Conservation (phyloP, 2,797 vertebrate genomes). For the Platyrinchus mystaceus region DNA sequence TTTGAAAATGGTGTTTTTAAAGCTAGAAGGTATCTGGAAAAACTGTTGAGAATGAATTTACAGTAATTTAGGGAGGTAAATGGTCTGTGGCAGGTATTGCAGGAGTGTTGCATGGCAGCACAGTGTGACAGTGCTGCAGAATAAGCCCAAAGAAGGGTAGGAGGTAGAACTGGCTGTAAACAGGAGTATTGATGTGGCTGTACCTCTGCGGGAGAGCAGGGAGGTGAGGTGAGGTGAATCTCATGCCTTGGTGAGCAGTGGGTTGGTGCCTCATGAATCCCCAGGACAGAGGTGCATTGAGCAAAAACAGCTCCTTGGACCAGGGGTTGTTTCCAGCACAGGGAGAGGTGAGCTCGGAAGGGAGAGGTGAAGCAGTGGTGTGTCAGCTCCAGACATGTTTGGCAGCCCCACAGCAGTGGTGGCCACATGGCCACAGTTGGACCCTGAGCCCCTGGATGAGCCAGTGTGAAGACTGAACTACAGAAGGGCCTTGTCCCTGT, state of each 20-base stretch:
- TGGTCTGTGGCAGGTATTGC: background rate
- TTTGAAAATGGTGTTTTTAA: background rate
- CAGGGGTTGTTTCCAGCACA: background rate
- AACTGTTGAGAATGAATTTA: background rate
- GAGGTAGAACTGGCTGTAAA: background rate
- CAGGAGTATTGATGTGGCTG: background rate
- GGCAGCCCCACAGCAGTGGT: background rate
- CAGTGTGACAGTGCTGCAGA: accelerated
- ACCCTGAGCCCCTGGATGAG: background rate
- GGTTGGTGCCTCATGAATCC: background rate
- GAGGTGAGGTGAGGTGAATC: background rate
- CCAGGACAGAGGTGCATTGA: accelerated
- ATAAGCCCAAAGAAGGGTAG: background rate
- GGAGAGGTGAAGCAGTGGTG: background rate
- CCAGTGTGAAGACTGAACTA: background rate
- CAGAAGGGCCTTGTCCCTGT: accelerated
- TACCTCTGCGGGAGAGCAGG: background rate
- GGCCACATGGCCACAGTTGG: background rate
- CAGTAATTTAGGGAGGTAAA: background rate
- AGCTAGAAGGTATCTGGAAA: background rate
- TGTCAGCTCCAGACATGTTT: background rate
- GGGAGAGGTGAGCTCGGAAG: background rate
- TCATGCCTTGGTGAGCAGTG: background rate
- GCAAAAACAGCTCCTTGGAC: background rate
- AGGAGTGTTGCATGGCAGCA: background rate